Percentiles rank a stretch among this genome's conserved stretches.
These are phyloP conservation scores for Rousettus leschenaultii DNA, from an alignment of 2,113 vertebrate species.

Conservation along the genomic window DNA sequence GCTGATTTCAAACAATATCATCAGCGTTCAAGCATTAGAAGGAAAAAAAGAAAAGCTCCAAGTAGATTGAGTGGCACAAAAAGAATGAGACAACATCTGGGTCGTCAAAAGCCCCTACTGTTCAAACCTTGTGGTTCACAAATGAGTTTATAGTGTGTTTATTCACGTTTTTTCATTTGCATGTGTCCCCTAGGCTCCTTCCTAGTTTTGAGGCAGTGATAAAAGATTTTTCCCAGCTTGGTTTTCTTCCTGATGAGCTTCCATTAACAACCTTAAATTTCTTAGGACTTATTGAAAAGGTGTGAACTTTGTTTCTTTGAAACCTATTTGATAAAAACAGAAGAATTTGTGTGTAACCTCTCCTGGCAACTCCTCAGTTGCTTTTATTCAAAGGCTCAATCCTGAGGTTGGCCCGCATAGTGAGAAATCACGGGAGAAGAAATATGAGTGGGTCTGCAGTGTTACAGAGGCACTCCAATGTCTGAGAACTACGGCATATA, in stretches of 20 bases:
- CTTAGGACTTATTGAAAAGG: background rate
- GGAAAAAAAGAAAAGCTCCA: background rate
- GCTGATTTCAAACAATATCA: constrained; percentile 35
- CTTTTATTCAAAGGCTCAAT: background rate
- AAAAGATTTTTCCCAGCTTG: background rate
- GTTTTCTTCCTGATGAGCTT: background rate
- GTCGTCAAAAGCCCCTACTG: background rate
- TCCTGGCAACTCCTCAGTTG: background rate
- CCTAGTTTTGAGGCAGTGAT: background rate
- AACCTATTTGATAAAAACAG: background rate
- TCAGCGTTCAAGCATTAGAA: constrained; percentile 34
- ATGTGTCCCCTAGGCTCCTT: background rate
- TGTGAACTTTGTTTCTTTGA: constrained; percentile 12
- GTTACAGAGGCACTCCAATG: background rate
- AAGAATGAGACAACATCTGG: constrained; percentile 44
- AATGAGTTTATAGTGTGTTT: background rate
- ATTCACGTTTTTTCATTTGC: background rate
- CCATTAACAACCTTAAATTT: background rate
- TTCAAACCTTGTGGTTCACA: background rate
- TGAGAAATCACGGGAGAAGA: background rate
- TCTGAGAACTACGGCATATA: background rate
- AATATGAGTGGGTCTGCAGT: background rate
- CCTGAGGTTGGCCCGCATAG: background rate
- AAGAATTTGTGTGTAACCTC: background rate
- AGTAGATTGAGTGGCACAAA: constrained; percentile 2